Percentiles rank a stretch among this genome's conserved stretches.
Conservation (phyloP, 1,140 invertebrate genomes). For the Cherax quadricarinatus region DNA sequence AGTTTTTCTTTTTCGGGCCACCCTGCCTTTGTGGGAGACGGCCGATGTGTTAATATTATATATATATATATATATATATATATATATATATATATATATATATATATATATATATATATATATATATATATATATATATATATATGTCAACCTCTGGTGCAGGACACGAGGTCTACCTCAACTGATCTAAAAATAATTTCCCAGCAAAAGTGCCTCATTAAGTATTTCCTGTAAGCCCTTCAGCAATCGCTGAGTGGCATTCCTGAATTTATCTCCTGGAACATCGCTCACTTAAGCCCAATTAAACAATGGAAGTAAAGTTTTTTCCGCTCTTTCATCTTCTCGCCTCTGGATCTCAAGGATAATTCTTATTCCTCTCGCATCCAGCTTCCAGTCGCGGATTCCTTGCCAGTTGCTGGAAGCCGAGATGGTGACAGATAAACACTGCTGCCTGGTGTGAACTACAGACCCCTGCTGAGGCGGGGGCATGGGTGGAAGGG, state of each 20-base stretch:
- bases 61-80: too few species aligned
- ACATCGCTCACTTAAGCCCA: constrained; percentile 28
- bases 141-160: too few species aligned
- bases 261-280: not conserved
- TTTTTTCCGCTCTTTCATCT: not conserved
- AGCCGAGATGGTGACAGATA: constrained; percentile 41
- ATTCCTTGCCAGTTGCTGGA: constrained; percentile 28
- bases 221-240: not conserved
- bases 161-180: too few species aligned
- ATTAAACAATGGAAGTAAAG: constrained; percentile 30
- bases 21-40: too few species aligned
- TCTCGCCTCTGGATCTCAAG: not conserved
- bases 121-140: too few species aligned
- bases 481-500: too few species aligned
- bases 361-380: constrained; percentile 2
- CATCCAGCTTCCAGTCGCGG: constrained; percentile 12
- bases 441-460: not conserved
- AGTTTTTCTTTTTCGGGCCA: too few species aligned
- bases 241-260: not conserved
- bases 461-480: constrained; percentile 15
- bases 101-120: too few species aligned
- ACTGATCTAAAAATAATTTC: too few species aligned
- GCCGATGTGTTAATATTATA: too few species aligned
- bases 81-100: too few species aligned
- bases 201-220: not conserved